Percentiles rank a stretch among this genome's conserved stretches.
Conservation (phyloP, 2,113 vertebrate genomes). For the Hystrix brachyura region DNA sequence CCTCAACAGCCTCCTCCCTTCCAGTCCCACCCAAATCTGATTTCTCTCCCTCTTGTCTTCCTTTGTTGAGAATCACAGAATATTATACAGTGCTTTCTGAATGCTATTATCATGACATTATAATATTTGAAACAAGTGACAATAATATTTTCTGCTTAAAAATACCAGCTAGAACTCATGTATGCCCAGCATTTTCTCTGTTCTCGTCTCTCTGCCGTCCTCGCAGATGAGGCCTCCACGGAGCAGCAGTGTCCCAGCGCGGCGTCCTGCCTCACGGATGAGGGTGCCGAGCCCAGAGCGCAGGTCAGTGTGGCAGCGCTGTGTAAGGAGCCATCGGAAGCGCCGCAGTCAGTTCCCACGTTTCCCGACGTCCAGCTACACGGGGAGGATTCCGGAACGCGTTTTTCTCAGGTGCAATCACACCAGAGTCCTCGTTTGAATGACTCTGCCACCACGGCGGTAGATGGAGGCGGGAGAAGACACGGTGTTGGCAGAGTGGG, state of each 20-base stretch:
- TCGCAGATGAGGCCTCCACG: neutral
- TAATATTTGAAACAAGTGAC: conserved; percentile 26
- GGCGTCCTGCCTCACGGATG: neutral
- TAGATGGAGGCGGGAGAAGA: neutral
- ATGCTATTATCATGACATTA: neutral
- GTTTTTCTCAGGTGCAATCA: neutral
- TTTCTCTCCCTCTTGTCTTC: neutral
- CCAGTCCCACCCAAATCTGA: neutral
- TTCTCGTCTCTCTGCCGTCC: neutral
- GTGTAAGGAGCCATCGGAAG: neutral
- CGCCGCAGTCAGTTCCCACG: neutral
- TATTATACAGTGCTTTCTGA: neutral
- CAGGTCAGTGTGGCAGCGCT: neutral
- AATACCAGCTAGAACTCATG: neutral
- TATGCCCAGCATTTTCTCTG: neutral
- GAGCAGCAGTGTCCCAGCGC: neutral
- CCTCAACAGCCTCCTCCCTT: neutral
- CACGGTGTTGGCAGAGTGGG: neutral
- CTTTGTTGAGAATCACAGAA: neutral
- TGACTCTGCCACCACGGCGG: neutral
- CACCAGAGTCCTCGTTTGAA: neutral
- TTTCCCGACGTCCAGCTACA: conserved; percentile 13
- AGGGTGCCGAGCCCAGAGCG: neutral
- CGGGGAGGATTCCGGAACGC: neutral
- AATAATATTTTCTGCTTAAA: neutral